A percentile compares a stretch with the other conserved stretches of the same genome.
Conservation (phyloP, 2,113 vertebrate genomes). For the Triplophysa rosa region DNA sequence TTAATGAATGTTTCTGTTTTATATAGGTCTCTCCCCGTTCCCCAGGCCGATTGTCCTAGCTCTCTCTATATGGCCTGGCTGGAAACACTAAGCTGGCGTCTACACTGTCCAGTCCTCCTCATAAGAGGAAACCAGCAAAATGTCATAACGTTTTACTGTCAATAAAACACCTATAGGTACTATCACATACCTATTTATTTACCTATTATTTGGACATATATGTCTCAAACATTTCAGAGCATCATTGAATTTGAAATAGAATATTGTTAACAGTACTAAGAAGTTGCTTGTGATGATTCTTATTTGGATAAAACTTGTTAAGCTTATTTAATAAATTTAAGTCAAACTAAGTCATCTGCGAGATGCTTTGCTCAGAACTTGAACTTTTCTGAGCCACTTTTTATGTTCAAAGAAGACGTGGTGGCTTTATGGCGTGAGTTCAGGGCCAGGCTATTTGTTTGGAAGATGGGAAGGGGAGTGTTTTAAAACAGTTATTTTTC, state of each 20-base stretch:
- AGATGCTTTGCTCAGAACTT: too few relatives aligned
- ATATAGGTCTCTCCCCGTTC: slow-evolving; percentile 71
- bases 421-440: too few relatives aligned
- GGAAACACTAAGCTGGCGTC: slow-evolving; percentile 68
- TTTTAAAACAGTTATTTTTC: too few relatives aligned
- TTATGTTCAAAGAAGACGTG: too few relatives aligned
- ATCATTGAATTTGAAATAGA: neutral
- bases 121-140: slow-evolving; percentile 77
- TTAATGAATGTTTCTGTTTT: slow-evolving; percentile 13
- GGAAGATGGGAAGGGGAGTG: too few relatives aligned
- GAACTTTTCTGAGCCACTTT: too few relatives aligned
- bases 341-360: too few relatives aligned
- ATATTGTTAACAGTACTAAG: neutral
- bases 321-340: too few relatives aligned
- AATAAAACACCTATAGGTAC: slow-evolving; percentile 52
- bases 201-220: neutral
- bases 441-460: too few relatives aligned
- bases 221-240: neutral
- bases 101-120: slow-evolving; percentile 66
- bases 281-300: too few relatives aligned
- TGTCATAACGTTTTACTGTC: slow-evolving; percentile 72
- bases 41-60: slow-evolving; percentile 66
- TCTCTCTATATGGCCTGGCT: slow-evolving; percentile 76
- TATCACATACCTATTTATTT: neutral
- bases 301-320: too few relatives aligned